phyloP scores from a whole-genome alignment of 2,113 vertebrate genomes.

The Sander vitreus region DNA sequence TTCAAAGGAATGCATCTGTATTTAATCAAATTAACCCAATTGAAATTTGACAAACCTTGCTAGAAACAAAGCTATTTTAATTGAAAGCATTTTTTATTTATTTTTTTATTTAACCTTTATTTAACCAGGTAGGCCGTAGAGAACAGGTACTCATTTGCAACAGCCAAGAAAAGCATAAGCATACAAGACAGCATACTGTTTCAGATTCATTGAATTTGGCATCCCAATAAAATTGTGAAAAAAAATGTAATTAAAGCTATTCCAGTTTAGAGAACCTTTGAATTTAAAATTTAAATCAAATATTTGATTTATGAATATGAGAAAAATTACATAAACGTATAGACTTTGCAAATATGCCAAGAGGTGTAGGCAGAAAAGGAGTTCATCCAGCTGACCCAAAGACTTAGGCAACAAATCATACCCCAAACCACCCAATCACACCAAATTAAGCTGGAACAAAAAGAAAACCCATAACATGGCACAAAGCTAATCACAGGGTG shows the following conservation, averaged over 20 bases:
- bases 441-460: background rate
- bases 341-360: background rate
- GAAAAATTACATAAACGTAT: background rate
- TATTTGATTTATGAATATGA: background rate
- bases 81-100: background rate
- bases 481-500: background rate
- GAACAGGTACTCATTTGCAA: no score
- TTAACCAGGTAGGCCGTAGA: no score
- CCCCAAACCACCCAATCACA: background rate
- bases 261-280: background rate
- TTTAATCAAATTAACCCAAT: background rate
- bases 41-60: background rate
- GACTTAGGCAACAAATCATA: background rate
- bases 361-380: background rate
- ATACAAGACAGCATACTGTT: no score
- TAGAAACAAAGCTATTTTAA: background rate
- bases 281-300: background rate
- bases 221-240: no score
- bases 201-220: background rate
- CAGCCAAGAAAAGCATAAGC: no score
- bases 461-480: background rate
- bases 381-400: background rate
- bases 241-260: background rate
- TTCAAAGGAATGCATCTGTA: background rate
- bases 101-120: no score